These are phyloP conservation scores for Artibeus lituratus DNA, from an alignment of 2,797 vertebrate species.

Conservation along the genomic window DNA sequence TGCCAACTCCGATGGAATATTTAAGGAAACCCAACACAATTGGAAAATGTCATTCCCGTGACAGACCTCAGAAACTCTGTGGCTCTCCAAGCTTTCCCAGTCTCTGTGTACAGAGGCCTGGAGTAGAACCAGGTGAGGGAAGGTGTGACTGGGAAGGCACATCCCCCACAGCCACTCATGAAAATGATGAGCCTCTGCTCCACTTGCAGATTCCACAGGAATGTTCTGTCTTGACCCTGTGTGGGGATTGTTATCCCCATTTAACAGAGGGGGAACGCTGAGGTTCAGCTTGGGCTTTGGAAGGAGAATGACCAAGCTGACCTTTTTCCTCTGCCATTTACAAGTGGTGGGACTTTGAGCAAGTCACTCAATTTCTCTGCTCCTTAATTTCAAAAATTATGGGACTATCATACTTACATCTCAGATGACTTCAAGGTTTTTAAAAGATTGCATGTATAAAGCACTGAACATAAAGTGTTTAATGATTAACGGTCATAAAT, in stretches of 20 bases:
- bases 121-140: not conserved
- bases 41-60: not conserved
- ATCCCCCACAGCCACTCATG: too few relatives aligned
- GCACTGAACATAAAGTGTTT: not conserved
- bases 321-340: not conserved
- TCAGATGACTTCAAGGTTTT: not conserved
- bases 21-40: not conserved
- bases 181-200: not conserved
- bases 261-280: not conserved
- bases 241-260: not conserved
- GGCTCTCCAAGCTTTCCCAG: not conserved
- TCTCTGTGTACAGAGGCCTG: not conserved
- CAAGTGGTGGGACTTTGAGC: not conserved
- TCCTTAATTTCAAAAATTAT: not conserved
- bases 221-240: not conserved
- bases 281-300: not conserved
- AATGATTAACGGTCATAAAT: rapidly evolving
- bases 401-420: not conserved
- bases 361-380: not conserved
- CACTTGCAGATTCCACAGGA: not conserved
- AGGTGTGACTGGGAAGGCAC: rapidly evolving
- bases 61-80: not conserved
- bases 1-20: not conserved
- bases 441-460: not conserved
- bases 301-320: not conserved